phyloP scores from a whole-genome alignment of 1,140 invertebrate species.

The Pectinophora gossypiella region DNA sequence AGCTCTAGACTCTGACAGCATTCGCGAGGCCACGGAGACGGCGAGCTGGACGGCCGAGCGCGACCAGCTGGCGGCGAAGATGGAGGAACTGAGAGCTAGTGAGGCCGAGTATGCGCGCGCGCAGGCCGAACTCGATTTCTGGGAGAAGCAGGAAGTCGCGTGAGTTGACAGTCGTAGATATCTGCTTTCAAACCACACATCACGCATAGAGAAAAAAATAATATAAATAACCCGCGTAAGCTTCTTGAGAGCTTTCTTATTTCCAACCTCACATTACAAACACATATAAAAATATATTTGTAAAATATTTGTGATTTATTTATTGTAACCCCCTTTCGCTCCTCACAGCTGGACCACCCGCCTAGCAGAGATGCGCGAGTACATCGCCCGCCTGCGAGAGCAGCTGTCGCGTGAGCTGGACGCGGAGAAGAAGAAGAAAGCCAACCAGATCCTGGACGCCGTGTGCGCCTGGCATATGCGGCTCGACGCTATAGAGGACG shows the following conservation, averaged over 20 bases:
- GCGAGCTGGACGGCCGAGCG: constrained; percentile 19
- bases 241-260: too few species aligned
- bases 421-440: background rate
- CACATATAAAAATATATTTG: too few species aligned
- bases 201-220: too few species aligned
- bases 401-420: background rate
- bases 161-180: too few species aligned
- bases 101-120: constrained; percentile 19
- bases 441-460: background rate
- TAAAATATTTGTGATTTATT: too few species aligned
- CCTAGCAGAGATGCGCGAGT: background rate
- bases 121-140: constrained; percentile 28
- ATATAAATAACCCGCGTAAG: too few species aligned
- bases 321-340: too few species aligned
- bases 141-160: constrained; percentile 31
- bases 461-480: background rate
- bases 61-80: constrained; percentile 7
- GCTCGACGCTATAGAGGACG: too few species aligned
- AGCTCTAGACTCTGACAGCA: constrained; percentile 20
- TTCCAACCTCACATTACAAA: too few species aligned
- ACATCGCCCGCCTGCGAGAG: background rate
- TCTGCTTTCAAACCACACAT: too few species aligned
- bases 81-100: constrained; percentile 15
- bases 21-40: constrained; percentile 19
- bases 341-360: background rate